These are phyloP conservation scores for Enteromius argenteus DNA, from an alignment of 2,797 vertebrate genomes.

Conservation along the genomic window DNA sequence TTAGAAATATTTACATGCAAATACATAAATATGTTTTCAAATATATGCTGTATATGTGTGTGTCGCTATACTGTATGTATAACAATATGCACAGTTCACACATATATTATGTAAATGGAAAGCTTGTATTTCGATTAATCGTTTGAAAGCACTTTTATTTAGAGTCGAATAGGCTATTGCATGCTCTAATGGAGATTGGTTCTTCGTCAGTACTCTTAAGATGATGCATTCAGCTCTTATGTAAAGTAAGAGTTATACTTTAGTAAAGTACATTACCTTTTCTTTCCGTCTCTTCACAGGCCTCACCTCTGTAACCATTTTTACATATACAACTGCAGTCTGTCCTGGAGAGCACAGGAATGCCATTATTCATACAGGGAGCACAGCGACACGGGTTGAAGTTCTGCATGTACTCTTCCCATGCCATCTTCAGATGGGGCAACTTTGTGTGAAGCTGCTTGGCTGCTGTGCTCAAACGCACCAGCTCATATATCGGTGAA, in stretches of 20 bases:
- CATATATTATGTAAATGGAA: too few relatives aligned
- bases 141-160: neutral
- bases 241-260: neutral
- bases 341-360: conserved; percentile 77
- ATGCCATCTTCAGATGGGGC: conserved; percentile 79
- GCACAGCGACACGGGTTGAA: conserved; percentile 87
- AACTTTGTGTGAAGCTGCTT: conserved; percentile 73
- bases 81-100: too few relatives aligned
- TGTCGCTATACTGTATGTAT: too few relatives aligned
- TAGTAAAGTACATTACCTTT: conserved; percentile 57
- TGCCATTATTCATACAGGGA: conserved; percentile 84
- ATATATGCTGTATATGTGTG: too few relatives aligned
- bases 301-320: conserved; percentile 72
- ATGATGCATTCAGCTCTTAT: too few relatives aligned
- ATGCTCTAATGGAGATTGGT: neutral
- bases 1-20: too few relatives aligned
- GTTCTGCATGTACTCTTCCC: conserved; percentile 83
- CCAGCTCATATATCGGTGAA: conserved; percentile 85
- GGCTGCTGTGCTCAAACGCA: conserved; percentile 77
- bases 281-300: conserved; percentile 73
- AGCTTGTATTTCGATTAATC: too few relatives aligned
- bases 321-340: conserved; percentile 85
- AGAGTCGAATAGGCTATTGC: neutral
- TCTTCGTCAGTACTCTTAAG: neutral
- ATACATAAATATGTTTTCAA: too few relatives aligned